A percentile compares a stretch with the other conserved stretches of the same genome.
Conservation (phyloP, 2,797 vertebrate species). For the Anableps anableps region DNA sequence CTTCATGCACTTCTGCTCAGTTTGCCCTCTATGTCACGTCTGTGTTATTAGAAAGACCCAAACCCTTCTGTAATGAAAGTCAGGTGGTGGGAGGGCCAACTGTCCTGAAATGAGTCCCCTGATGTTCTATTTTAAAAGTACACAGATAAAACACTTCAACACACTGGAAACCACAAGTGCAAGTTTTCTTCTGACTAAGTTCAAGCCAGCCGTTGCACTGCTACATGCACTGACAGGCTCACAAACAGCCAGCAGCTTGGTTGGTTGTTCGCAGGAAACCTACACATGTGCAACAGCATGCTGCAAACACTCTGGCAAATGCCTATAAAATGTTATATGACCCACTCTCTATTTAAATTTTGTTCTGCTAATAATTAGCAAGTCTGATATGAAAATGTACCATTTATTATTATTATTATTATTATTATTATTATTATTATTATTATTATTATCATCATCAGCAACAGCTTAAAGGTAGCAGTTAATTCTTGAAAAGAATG, state of each 20-base stretch:
- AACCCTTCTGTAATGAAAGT: constrained; percentile 50
- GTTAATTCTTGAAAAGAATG: neutral
- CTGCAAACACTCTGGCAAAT: constrained; percentile 14
- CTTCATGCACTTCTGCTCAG: constrained; percentile 14
- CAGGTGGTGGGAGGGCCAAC: constrained; percentile 49
- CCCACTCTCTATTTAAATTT: neutral
- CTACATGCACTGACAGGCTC: neutral
- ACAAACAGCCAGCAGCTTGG: neutral
- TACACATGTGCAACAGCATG: constrained; percentile 7
- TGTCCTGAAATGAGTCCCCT: constrained; percentile 29
- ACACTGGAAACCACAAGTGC: constrained; percentile 46
- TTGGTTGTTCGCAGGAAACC: constrained; percentile 22
- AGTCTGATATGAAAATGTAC: neutral
- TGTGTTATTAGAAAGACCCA: constrained; percentile 11
- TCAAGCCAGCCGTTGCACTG: neutral
- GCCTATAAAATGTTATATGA: neutral
- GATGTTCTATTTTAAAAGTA: constrained; percentile 18
- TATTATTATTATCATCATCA: neutral
- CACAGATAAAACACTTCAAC: constrained; percentile 6
- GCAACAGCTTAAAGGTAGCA: neutral
- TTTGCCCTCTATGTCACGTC: neutral
- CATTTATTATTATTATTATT: neutral
- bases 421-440: neutral
- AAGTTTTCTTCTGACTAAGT: neutral
- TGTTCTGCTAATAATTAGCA: neutral